phyloP scores from a whole-genome alignment of 1,140 invertebrate genomes.

The Cydia splendana region DNA sequence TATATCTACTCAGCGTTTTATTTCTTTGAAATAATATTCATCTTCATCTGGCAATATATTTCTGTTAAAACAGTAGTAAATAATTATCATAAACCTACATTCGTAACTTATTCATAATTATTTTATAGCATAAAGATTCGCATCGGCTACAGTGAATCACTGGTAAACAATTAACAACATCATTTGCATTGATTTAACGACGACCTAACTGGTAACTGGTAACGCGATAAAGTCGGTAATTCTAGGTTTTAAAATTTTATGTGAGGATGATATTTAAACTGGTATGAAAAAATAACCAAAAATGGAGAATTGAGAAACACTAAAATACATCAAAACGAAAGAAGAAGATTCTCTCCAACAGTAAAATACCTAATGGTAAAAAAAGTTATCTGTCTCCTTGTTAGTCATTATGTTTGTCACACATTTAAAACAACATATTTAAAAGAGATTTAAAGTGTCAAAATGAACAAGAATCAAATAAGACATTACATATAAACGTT shows the following conservation, averaged over 20 bases:
- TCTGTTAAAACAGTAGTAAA: neutral
- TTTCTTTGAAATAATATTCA: neutral
- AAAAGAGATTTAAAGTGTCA: too few relatives aligned
- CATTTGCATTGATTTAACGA: slow-evolving; percentile 35
- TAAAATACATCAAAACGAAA: neutral
- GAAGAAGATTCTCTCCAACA: too few relatives aligned
- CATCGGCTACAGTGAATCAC: neutral
- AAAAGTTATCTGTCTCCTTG: too few relatives aligned
- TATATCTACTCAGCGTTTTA: too few relatives aligned
- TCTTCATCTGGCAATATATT: neutral
- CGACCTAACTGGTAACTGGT: too few relatives aligned
- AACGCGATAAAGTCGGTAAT: neutral
- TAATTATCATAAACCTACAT: neutral
- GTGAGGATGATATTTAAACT: neutral
- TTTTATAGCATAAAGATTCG: slow-evolving; percentile 4
- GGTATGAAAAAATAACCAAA: neutral
- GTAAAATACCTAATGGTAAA: too few relatives aligned
- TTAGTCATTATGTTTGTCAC: too few relatives aligned
- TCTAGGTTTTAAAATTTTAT: slow-evolving; percentile 3
- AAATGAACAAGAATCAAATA: neutral
- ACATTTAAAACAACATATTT: too few relatives aligned
- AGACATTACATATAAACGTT: neutral
- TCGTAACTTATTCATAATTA: neutral
- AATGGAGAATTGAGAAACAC: too few relatives aligned
- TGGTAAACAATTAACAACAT: slow-evolving; percentile 33